These are phyloP conservation scores for Chiloscyllium plagiosum DNA, from an alignment of 2,113 vertebrate species.

Conservation along the genomic window DNA sequence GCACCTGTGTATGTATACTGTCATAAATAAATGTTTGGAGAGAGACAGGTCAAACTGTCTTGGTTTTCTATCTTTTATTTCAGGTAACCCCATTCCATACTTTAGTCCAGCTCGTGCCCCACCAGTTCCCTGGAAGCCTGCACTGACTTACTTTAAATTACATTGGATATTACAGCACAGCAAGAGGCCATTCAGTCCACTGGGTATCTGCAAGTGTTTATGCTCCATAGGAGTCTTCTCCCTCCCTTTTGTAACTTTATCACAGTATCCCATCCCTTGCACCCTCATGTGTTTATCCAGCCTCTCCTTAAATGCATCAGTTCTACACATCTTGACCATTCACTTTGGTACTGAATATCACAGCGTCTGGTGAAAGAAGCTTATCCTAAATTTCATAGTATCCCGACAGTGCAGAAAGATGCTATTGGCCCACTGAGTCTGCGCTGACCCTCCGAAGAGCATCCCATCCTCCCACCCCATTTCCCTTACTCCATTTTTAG, in stretches of 20 bases:
- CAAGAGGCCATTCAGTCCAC: neutral
- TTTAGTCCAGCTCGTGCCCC: too few relatives aligned
- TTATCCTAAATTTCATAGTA: neutral
- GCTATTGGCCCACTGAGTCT: too few relatives aligned
- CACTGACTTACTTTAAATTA: neutral
- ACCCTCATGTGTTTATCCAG: neutral
- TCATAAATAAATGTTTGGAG: conserved; percentile 8
- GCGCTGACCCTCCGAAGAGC: too few relatives aligned
- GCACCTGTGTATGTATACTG: neutral
- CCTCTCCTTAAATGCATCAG: neutral
- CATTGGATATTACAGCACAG: neutral
- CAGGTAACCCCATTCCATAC: neutral
- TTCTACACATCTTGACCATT: neutral
- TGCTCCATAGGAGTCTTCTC: neutral
- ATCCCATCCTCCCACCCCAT: too few relatives aligned
- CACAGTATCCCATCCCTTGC: neutral
- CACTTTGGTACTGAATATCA: neutral
- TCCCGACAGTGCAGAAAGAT: too few relatives aligned
- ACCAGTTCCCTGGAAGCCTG: too few relatives aligned
- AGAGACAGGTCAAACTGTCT: neutral
- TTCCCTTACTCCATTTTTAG: too few relatives aligned
- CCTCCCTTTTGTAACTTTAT: neutral
- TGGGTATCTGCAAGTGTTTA: neutral
- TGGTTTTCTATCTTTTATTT: neutral
- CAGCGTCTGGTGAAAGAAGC: neutral